A percentile compares a stretch with the other conserved stretches of the same genome.
Evolutionary conservation across 2,113 vertebrate genomes (phyloP).

Genomic region (Rhinoderma darwinii): DNA sequence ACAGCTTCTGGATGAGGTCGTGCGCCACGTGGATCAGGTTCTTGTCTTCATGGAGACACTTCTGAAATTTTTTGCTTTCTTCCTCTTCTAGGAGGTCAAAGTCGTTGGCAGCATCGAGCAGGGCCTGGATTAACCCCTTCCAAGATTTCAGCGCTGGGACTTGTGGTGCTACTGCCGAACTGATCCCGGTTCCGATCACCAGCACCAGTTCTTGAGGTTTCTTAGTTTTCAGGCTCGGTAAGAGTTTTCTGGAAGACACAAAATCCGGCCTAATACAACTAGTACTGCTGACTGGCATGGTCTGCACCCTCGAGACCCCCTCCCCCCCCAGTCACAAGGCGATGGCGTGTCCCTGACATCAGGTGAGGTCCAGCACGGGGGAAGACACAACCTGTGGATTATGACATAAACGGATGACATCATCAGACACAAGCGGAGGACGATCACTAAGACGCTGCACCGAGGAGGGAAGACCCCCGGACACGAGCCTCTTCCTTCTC

Average conservation of each 20-base stretch:
- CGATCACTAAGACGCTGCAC: no score
- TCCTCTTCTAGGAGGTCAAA: conserved; percentile 95
- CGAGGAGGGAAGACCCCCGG: no score
- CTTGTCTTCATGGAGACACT: conserved; percentile 91
- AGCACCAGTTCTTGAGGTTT: conserved; percentile 89
- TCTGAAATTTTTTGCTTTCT: conserved; percentile 89
- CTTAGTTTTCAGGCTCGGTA: conserved; percentile 95
- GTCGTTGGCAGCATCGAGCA: conserved; percentile 92
- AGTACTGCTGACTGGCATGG: neutral
- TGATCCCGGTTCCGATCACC: conserved; percentile 94
- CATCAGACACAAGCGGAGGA: neutral
- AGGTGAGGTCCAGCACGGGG: no score
- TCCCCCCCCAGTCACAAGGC: neutral
- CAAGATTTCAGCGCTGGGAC: conserved; percentile 93
- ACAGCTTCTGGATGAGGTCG: conserved; percentile 98
- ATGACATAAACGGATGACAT: neutral
- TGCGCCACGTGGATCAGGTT: conserved; percentile 93
- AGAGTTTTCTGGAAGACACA: conserved; percentile 81
- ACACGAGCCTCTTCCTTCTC: no score
- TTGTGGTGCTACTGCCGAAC: conserved; percentile 91
- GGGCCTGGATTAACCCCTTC: conserved; percentile 94
- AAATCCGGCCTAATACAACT: neutral
- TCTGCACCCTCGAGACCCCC: neutral
- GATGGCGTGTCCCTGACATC: neutral
- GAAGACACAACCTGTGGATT: neutral